phyloP scores from a whole-genome alignment of 1,140 invertebrate genomes.

The Whitmania pigra region DNA sequence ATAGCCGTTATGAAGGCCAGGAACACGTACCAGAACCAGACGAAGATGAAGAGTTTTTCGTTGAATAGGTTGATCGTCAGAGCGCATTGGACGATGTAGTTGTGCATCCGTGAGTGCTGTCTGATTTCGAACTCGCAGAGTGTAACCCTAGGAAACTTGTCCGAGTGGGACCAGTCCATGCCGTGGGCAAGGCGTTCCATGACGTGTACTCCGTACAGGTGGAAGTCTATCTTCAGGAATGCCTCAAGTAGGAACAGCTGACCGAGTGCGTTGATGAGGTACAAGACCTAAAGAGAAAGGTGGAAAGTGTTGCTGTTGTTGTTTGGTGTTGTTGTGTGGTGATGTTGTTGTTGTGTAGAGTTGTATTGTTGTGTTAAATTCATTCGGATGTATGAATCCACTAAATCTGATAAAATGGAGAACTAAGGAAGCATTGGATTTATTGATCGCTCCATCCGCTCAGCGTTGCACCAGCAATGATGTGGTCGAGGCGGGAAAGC shows the following conservation, averaged over 20 bases:
- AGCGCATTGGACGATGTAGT: slow-evolving; percentile 39
- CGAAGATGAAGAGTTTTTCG: slow-evolving; percentile 40
- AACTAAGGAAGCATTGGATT: no score
- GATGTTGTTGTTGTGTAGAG: slow-evolving; percentile 44
- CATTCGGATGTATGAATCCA: no score
- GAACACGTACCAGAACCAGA: slow-evolving; percentile 41
- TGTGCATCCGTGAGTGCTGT: slow-evolving; percentile 29
- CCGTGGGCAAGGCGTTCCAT: slow-evolving; percentile 39
- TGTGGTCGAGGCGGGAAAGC: no score
- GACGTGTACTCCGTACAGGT: slow-evolving; percentile 44
- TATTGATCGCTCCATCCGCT: no score
- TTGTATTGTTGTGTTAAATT: slow-evolving; percentile 22
- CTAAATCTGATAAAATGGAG: no score
- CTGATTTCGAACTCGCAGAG: slow-evolving; percentile 46
- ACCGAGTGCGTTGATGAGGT: slow-evolving; percentile 42
- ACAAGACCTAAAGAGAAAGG: slow-evolving; percentile 32
- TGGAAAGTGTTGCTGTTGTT: slow-evolving; percentile 45
- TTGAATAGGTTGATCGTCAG: slow-evolving; percentile 40
- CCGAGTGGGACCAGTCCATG: slow-evolving; percentile 38
- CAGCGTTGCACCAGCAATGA: no score
- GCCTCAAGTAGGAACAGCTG: slow-evolving; percentile 45
- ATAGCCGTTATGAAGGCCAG: slow-evolving; percentile 32
- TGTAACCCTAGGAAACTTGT: slow-evolving; percentile 44
- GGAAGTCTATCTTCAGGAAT: slow-evolving; percentile 44
- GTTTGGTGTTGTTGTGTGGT: no score